Base-by-base conservation (phyloP, 2,888 invertebrate genomes). In the Macrophya annulata region DNA sequence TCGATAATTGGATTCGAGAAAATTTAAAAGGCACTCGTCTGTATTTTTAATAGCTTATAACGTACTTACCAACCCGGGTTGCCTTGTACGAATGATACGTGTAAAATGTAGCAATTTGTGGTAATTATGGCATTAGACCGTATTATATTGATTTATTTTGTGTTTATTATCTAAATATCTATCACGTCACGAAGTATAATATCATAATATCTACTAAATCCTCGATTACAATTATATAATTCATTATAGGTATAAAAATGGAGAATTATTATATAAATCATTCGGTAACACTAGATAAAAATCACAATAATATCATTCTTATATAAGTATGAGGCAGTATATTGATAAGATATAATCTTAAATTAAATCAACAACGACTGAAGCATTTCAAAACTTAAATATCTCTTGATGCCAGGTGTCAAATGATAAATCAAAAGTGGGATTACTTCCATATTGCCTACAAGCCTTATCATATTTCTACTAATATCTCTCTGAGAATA, bases 1-100 rank as follows among this genome's bases (percentile, higher is more conserved):
- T 95, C 88, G 94, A 95, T 87, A 88, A 92, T 51, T 94, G 94
- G 94, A 93, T 91, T 31, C 68, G n/a, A 9, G 68, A 48, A n/a
- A 68, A 17, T 51, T 48, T 68, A 37, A 71, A 71, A 31, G 83
- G 68, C 1, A 83, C 68, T 71, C n/a, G 68, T 31, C 45, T 83
- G 45, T 68, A 31, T 31, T 71, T 45, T 83, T 83, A 12, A 48
- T 37, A 48, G 68, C 43, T 15, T 37, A 81, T n/a, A 48, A 37
- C n/a, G 51, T 31, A 1, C 1, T 31, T 31, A 31, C 31, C 31
- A 31, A 31, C 31, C 31, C 1, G 31, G 31, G n/a, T n/a, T n/a
- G n/a, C n/a, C n/a, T n/a, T n/a, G n/a, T n/a, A n/a, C n/a, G n/a
- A n/a, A n/a, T n/a, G n/a, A n/a, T n/a, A n/a, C n/a, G n/a, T n/a